A percentile compares a stretch with the other conserved stretches of the same genome.
phyloP scores from a whole-genome alignment of 2,888 invertebrate species.

The Macropis europaea region DNA sequence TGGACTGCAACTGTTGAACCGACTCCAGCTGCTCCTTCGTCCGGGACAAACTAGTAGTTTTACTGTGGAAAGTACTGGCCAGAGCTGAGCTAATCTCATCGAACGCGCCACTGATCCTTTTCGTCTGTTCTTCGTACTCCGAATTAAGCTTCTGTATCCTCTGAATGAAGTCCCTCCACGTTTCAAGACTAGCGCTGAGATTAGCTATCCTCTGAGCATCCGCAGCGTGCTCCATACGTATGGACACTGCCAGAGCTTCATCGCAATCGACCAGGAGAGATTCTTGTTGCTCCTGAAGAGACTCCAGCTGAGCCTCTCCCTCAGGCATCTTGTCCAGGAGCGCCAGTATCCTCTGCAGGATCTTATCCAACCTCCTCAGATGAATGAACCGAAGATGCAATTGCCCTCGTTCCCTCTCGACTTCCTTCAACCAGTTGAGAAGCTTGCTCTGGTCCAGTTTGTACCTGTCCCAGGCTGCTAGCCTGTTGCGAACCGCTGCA shows the following conservation, averaged over 20 bases:
- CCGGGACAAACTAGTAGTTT: slow-evolving; percentile 83
- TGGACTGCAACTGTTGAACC: slow-evolving; percentile 83
- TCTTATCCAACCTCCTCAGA: slow-evolving; percentile 87
- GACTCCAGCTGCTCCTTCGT: slow-evolving; percentile 85
- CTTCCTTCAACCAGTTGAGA: slow-evolving; percentile 89
- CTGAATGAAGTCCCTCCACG: slow-evolving; percentile 89
- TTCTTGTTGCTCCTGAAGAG: slow-evolving; percentile 85
- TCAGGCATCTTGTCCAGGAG: slow-evolving; percentile 86
- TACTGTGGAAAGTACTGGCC: slow-evolving; percentile 81
- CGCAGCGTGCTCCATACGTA: slow-evolving; percentile 90
- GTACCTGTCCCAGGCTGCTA: slow-evolving; percentile 90
- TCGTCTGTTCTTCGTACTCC: slow-evolving; percentile 84
- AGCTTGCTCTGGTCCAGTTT: slow-evolving; percentile 86
- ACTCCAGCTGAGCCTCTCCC: slow-evolving; percentile 85
- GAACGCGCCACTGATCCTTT: slow-evolving; percentile 83
- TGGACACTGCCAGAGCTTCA: slow-evolving; percentile 88
- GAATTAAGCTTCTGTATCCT: slow-evolving; percentile 85
- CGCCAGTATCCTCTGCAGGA: slow-evolving; percentile 85
- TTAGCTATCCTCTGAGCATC: slow-evolving; percentile 89
- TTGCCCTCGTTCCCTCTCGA: slow-evolving; percentile 89
- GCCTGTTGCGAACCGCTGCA: slow-evolving; percentile 86
- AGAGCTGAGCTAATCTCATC: slow-evolving; percentile 85
- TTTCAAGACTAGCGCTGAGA: slow-evolving; percentile 89
- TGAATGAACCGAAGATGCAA: slow-evolving; percentile 91
- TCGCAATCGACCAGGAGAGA: slow-evolving; percentile 87